A percentile compares a stretch with the other conserved stretches of the same genome.
phyloP scores from a whole-genome alignment of 2,113 vertebrate genomes.

The Erpornis zantholeuca region DNA sequence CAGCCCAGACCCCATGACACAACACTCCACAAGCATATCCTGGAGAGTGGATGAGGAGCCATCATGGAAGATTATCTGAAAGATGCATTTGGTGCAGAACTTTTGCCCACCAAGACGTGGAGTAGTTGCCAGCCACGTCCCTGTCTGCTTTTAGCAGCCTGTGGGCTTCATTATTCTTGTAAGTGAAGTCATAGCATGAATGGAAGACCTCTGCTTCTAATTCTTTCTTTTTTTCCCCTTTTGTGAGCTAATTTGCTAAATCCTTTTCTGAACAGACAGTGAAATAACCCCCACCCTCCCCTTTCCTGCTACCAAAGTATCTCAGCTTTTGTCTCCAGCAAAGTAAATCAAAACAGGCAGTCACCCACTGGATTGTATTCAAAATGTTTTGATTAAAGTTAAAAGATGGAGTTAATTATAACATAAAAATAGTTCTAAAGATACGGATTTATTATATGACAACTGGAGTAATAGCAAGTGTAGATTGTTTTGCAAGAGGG shows the following conservation, averaged over 20 bases:
- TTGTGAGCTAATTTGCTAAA: neutral
- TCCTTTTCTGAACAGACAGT: neutral
- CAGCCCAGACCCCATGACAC: neutral
- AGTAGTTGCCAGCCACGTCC: neutral
- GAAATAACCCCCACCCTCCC: neutral
- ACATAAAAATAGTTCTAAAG: neutral
- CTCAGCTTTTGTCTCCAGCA: neutral
- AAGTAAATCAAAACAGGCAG: neutral
- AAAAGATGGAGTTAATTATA: neutral
- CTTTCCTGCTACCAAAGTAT: neutral
- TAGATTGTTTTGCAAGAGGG: neutral
- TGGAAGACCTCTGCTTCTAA: neutral
- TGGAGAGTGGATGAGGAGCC: fast-evolving
- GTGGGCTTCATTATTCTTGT: neutral
- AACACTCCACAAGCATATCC: fast-evolving
- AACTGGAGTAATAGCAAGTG: neutral
- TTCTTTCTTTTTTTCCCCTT: neutral
- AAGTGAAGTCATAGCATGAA: neutral
- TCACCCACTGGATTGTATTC: neutral
- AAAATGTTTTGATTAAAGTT: neutral
- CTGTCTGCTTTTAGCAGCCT: neutral
- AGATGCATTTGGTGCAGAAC: neutral
- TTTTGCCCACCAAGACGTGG: neutral
- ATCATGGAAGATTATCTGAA: neutral
- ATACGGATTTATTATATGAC: neutral